Evolutionary conservation across 2,113 vertebrate species (phyloP).

Genomic region (Trichomycterus rosablanca): DNA sequence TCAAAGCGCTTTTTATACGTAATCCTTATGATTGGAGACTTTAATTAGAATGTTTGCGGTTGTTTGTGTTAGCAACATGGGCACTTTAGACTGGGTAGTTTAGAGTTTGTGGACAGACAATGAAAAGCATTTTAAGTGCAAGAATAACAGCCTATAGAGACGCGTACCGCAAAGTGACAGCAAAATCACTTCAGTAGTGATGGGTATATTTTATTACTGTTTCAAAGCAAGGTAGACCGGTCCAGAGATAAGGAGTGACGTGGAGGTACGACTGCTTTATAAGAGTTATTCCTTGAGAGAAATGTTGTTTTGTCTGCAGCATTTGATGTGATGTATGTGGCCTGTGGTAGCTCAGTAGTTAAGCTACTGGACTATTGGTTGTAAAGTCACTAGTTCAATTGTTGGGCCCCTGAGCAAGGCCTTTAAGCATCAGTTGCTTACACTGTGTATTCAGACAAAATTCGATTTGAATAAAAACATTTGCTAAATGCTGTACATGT

Average conservation of each 20-base stretch:
- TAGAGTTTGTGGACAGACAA: constrained; percentile 1
- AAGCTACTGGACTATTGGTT: no score
- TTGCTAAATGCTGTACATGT: no score
- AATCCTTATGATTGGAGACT: neutral
- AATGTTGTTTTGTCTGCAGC: neutral
- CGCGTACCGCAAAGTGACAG: neutral
- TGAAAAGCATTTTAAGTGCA: neutral
- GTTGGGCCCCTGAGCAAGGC: no score
- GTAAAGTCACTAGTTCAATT: no score
- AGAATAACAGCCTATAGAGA: constrained; percentile 2
- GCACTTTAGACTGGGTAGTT: constrained; percentile 1
- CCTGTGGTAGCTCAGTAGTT: no score
- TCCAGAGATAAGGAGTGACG: neutral
- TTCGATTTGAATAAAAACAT: no score
- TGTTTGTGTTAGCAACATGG: neutral
- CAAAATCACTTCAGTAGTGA: neutral
- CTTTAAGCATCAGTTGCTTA: no score
- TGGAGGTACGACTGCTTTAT: no score
- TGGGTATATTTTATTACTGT: neutral
- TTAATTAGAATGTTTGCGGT: neutral
- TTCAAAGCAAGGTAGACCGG: neutral
- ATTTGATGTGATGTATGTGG: neutral
- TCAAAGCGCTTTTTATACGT: neutral
- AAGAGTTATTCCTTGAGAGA: no score
- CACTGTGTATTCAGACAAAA: no score